Base-by-base conservation (phyloP, 1,140 invertebrate species). In the Berghia stephanieae region DNA sequence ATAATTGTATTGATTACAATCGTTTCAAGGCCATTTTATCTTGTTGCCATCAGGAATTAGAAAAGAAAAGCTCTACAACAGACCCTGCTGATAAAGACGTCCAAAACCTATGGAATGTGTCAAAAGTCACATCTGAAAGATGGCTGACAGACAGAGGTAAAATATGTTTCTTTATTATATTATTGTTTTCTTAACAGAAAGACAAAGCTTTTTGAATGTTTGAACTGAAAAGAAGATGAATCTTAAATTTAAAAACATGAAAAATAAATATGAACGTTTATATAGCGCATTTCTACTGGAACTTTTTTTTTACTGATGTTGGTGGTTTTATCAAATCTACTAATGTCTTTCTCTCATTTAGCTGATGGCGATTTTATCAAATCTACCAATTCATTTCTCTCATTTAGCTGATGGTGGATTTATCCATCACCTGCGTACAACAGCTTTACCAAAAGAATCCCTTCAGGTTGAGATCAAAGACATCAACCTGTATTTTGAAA, bases 51-150 rank as follows among this genome's bases (percentile, higher is more conserved):
- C 46, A 49, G n/a, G 10, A 13, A 49, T 49, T n/a, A 49, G 46
- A n/a, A 49, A 49, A 49, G 10, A 49, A 49, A 49, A n/a, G 46
- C n/a, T 13, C 10, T 10, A 13, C 46, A 13, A 13, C n/a, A 49
- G 46, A 13, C 46, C 10, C n/a, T 10, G 46, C n/a, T 46, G 42
- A 66, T 40, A 57, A 49, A 5, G 42, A 57, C 10, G 16, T 40
- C 24, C 55, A 92, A 80, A 93, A 95, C 87, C 88, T 96, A 1
- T 96, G 94, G 94, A 92, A 92, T 44, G 93, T 94, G 0, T 94
- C 93, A 85, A 92, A 93, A 84, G 89, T 93, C 60, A 86, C 84
- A 27, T 85, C 90, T 31, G 86, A 88, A 71, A 88, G 87, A 79
- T 90, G 89, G 85, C 83, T 83, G 0, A 68, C 85, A 24, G 85